phyloP scores from a whole-genome alignment of 1,140 invertebrate species.

The Solenopsis fugax region DNA sequence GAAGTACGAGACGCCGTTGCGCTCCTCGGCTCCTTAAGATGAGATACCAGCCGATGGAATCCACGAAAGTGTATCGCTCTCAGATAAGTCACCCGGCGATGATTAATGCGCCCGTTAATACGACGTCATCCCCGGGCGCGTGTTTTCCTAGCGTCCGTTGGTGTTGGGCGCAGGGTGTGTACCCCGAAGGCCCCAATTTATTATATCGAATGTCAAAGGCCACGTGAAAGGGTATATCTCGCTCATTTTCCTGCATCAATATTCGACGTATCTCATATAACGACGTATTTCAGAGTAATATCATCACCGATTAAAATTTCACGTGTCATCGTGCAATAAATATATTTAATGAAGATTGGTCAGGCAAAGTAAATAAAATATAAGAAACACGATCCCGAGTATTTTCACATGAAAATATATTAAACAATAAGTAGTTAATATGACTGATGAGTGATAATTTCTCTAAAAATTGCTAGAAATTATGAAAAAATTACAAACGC shows the following conservation, averaged over 20 bases:
- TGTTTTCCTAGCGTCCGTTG: slow-evolving; percentile 1
- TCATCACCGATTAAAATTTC: background rate
- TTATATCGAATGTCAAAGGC: slow-evolving; percentile 32
- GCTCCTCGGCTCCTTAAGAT: background rate
- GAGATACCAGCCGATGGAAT: slow-evolving; percentile 25
- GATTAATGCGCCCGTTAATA: slow-evolving; percentile 59
- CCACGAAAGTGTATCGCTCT: slow-evolving; percentile 49
- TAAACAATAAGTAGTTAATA: background rate
- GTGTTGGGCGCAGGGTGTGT: background rate
- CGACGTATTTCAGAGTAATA: background rate
- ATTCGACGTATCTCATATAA: background rate
- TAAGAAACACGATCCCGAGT: background rate
- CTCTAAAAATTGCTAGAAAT: background rate
- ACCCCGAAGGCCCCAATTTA: slow-evolving; percentile 2
- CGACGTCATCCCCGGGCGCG: slow-evolving; percentile 18
- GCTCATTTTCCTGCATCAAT: slow-evolving; percentile 23
- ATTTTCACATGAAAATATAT: background rate
- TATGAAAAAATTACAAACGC: background rate
- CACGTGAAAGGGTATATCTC: slow-evolving; percentile 12
- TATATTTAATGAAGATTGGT: background rate
- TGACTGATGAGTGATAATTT: background rate
- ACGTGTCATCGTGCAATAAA: background rate
- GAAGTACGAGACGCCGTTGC: slow-evolving; percentile 3
- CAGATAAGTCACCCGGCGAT: slow-evolving; percentile 38
- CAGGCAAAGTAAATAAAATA: background rate